phyloP scores from a whole-genome alignment of 2,888 invertebrate species.

The Entomobrya multifasciata region DNA sequence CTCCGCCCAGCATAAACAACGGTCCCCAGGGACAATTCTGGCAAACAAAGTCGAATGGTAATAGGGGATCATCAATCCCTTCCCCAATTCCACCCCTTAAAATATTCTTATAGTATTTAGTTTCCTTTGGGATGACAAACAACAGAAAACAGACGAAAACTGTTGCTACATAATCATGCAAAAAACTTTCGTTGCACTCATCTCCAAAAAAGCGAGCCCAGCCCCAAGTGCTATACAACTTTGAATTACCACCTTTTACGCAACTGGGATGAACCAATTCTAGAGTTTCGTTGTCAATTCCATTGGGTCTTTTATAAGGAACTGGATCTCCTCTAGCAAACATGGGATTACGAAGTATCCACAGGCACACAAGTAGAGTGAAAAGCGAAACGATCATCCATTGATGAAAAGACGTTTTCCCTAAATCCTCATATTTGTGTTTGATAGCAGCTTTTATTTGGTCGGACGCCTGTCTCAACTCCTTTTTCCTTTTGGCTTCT shows the following conservation, averaged over 20 bases:
- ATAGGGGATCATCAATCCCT: conserved; percentile 77
- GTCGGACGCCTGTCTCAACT: conserved; percentile 71
- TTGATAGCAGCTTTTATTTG: conserved; percentile 85
- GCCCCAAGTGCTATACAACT: conserved; percentile 34
- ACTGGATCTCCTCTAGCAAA: conserved; percentile 91
- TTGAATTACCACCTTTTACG: neutral
- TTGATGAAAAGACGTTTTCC: conserved; percentile 90
- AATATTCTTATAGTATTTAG: conserved; percentile 74
- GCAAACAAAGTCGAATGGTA: conserved; percentile 64
- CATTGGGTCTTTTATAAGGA: neutral
- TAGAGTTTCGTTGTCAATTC: neutral
- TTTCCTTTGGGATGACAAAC: conserved; percentile 74
- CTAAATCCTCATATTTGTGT: conserved; percentile 89
- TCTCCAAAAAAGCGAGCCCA: conserved; percentile 56
- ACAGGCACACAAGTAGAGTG: conserved; percentile 89
- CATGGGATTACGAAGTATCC: conserved; percentile 94
- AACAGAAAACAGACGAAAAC: conserved; percentile 72
- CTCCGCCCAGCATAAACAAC: conserved; percentile 85
- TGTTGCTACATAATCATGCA: conserved; percentile 74
- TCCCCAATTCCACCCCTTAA: conserved; percentile 71
- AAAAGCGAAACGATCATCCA: conserved; percentile 87
- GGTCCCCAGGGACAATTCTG: conserved; percentile 63
- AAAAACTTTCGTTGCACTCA: conserved; percentile 58
- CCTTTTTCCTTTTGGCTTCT: neutral
- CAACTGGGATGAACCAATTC: conserved; percentile 35